Conservation (phyloP, 2,797 vertebrate species). For the Oreortyx pictus region DNA sequence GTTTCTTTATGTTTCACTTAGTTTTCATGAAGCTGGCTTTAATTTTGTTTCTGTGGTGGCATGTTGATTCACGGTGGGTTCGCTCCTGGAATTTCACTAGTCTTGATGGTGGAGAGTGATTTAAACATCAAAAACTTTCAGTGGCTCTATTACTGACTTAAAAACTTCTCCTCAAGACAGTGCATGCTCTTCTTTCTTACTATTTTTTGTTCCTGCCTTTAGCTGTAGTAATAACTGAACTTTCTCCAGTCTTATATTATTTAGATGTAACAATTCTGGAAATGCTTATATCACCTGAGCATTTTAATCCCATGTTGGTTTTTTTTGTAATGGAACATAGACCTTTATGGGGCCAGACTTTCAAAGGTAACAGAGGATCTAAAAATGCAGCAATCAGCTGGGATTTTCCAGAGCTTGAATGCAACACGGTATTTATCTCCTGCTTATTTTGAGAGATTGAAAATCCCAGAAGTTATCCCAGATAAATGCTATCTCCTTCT, state of each 20-base stretch:
- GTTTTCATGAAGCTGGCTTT: background rate
- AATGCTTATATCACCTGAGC: background rate
- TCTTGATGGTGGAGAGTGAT: background rate
- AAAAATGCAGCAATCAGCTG: slow-evolving; percentile 7
- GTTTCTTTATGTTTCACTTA: background rate
- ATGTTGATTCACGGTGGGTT: background rate
- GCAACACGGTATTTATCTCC: slow-evolving; percentile 34
- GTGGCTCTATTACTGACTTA: background rate
- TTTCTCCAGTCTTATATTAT: background rate
- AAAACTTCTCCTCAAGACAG: background rate
- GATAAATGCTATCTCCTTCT: slow-evolving; percentile 16
- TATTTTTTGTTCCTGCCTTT: background rate
- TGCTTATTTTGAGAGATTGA: slow-evolving; percentile 53
- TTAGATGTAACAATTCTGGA: background rate
- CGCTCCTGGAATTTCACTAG: background rate
- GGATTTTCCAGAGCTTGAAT: slow-evolving; percentile 30
- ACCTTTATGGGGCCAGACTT: background rate
- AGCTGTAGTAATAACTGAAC: background rate
- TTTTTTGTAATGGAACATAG: background rate
- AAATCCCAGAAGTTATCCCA: slow-evolving; percentile 48
- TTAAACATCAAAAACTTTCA: background rate
- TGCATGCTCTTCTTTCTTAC: background rate
- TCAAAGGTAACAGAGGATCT: background rate
- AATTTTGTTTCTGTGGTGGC: background rate
- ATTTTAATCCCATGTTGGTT: background rate